phyloP scores from a whole-genome alignment of 2,113 vertebrate species.

The Gnathonemus longibarbis region DNA sequence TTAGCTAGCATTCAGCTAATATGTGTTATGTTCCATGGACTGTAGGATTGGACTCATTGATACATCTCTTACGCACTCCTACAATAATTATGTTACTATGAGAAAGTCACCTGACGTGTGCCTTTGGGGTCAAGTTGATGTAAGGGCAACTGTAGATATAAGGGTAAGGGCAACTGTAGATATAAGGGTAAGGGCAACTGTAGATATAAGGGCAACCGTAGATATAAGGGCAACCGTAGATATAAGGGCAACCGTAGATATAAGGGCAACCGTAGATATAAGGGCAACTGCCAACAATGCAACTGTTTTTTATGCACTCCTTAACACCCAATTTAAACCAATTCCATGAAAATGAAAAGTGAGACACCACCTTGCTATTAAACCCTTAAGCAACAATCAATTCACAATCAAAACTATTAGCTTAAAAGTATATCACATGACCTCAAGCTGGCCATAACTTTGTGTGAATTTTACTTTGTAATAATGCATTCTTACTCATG shows the following conservation, averaged over 20 bases:
- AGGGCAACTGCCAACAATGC: background rate
- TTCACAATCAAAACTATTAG: background rate
- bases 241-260: too few species aligned
- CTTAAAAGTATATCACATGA: background rate
- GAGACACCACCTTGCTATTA: background rate
- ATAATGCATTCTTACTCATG: background rate
- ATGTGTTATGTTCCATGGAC: background rate
- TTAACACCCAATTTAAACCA: background rate
- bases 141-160: background rate
- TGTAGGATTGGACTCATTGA: background rate
- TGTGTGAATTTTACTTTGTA: background rate
- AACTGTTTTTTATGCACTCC: background rate
- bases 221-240: background rate
- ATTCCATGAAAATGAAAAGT: background rate
- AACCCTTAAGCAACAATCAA: background rate
- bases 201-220: background rate
- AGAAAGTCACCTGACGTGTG: too few species aligned
- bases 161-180: too few species aligned
- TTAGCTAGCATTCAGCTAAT: background rate
- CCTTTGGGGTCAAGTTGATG: too few species aligned
- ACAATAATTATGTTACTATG: too few species aligned
- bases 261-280: background rate
- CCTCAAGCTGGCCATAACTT: background rate
- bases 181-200: background rate
- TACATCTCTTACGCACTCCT: background rate